A percentile compares a stretch with the other conserved stretches of the same genome.
Evolutionary conservation across 2,113 vertebrate genomes (phyloP).

Genomic region (Tenrec ecaudatus): DNA sequence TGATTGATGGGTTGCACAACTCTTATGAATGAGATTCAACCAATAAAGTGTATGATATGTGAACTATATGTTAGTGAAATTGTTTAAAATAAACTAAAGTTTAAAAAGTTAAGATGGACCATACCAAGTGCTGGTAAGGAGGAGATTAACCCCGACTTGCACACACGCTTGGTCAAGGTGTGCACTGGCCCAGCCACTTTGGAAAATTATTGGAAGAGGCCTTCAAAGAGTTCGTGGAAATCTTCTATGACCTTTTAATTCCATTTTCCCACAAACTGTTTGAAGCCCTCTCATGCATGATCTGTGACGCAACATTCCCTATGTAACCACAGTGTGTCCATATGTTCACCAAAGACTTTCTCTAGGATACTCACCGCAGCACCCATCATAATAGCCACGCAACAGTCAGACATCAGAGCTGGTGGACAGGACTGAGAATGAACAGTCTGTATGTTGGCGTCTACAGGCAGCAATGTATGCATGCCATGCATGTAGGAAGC

Average conservation of each 20-base stretch:
- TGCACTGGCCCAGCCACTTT: not conserved
- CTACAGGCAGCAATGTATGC: not conserved
- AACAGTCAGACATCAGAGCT: not conserved
- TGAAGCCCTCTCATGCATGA: too few relatives aligned
- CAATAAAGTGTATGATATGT: too few relatives aligned
- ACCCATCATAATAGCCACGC: not conserved
- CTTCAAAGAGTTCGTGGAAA: too few relatives aligned
- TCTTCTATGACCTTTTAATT: too few relatives aligned
- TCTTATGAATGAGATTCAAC: too few relatives aligned
- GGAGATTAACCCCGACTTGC: too few relatives aligned
- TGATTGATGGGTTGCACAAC: too few relatives aligned
- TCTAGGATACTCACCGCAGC: not conserved
- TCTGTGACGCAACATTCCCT: not conserved
- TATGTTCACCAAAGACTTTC: not conserved
- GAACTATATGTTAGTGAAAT: too few relatives aligned
- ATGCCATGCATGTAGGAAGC: too few relatives aligned
- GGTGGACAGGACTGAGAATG: fast-evolving
- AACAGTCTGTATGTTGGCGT: too few relatives aligned
- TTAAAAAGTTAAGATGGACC: not conserved
- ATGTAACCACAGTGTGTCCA: not conserved
- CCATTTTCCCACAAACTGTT: too few relatives aligned
- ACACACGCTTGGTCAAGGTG: not conserved
- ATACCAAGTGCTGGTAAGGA: not conserved
- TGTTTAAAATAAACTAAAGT: too few relatives aligned
- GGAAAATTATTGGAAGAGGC: not conserved